Evolutionary conservation across 2,113 vertebrate species (phyloP).

Genomic region (Oenanthe oenanthe): DNA sequence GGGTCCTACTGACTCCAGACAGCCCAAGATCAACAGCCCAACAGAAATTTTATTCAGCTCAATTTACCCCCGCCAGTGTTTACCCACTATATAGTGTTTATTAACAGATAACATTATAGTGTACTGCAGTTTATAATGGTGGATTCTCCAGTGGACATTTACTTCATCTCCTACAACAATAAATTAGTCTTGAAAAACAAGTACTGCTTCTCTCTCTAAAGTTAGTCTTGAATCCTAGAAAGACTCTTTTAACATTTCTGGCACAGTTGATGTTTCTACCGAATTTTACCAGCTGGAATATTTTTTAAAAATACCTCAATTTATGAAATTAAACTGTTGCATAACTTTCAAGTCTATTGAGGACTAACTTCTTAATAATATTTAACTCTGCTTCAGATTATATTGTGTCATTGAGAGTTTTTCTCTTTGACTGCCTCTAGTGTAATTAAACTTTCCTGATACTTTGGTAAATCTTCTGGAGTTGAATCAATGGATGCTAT

Average conservation of each 20-base stretch:
- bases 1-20: background rate
- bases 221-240: background rate
- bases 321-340: background rate
- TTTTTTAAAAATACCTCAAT: background rate
- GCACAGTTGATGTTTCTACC: background rate
- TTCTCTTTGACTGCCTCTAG: background rate
- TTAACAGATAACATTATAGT: background rate
- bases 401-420: background rate
- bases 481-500: background rate
- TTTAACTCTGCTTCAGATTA: background rate
- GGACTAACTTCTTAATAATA: background rate
- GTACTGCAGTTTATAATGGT: background rate
- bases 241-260: background rate
- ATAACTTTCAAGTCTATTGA: background rate
- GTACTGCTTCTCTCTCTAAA: background rate
- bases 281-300: background rate
- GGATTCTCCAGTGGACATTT: background rate
- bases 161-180: background rate
- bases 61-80: background rate
- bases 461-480: slow-evolving; percentile 17
- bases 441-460: slow-evolving; percentile 22
- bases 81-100: background rate
- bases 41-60: background rate
- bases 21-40: background rate
- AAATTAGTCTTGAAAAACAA: background rate